Percentiles rank a stretch among this genome's conserved stretches.
phyloP scores from a whole-genome alignment of 2,113 vertebrate genomes.

The Zootoca vivipara region DNA sequence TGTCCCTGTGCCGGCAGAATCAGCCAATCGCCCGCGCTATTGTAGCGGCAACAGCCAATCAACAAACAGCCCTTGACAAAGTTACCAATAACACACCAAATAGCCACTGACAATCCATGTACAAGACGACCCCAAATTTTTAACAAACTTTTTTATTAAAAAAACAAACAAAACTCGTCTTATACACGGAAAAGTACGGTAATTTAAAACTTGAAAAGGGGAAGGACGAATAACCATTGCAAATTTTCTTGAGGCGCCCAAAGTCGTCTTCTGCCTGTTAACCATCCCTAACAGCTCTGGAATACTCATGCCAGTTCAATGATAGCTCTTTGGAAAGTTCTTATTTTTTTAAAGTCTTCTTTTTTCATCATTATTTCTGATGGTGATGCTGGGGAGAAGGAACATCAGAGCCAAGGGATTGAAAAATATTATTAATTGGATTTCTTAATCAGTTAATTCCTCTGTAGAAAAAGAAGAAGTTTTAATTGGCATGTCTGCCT shows the following conservation, averaged over 20 bases:
- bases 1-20: too few relatives aligned
- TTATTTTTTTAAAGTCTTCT: background rate
- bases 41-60: too few relatives aligned
- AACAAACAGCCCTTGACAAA: too few relatives aligned
- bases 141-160: too few relatives aligned
- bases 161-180: too few relatives aligned
- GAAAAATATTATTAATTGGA: background rate
- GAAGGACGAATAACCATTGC: too few relatives aligned
- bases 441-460: background rate
- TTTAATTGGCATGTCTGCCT: constrained; percentile 7
- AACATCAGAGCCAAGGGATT: background rate
- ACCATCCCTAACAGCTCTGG: background rate
- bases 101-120: too few relatives aligned
- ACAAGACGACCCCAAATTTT: too few relatives aligned
- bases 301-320: too few relatives aligned
- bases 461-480: background rate
- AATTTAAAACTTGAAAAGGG: background rate
- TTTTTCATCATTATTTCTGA: background rate
- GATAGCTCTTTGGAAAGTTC: background rate
- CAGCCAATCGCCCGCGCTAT: too few relatives aligned
- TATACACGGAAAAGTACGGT: too few relatives aligned
- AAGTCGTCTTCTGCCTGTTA: background rate
- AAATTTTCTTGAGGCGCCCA: background rate
- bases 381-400: background rate
- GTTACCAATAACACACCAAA: too few relatives aligned